A percentile compares a stretch with the other conserved stretches of the same genome.
These are phyloP conservation scores for Hyalella azteca DNA, from an alignment of 2,888 invertebrate genomes.

Conservation along the genomic window DNA sequence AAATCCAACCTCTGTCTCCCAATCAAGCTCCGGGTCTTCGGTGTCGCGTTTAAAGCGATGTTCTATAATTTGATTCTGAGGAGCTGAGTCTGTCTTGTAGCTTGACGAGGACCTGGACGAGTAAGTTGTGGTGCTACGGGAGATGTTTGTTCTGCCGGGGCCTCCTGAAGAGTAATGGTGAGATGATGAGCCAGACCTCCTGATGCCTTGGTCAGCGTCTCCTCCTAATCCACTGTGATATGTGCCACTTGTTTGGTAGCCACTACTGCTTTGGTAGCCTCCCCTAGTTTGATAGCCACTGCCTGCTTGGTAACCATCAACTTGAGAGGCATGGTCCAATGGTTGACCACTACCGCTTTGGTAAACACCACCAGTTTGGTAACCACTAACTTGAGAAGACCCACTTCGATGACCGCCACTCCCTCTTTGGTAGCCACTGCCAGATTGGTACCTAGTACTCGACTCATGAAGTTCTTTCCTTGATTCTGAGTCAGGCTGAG, in stretches of 20 bases:
- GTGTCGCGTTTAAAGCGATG: slow-evolving; percentile 30
- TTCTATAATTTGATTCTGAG: neutral
- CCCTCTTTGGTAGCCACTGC: neutral
- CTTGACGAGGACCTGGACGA: neutral
- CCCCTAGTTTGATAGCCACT: no score
- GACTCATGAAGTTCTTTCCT: neutral
- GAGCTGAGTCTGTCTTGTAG: slow-evolving; percentile 2
- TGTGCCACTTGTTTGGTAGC: no score
- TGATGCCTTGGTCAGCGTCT: neutral
- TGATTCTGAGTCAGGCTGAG: neutral
- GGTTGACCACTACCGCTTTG: no score
- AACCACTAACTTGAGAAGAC: no score
- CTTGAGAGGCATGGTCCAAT: no score
- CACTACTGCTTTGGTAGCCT: no score
- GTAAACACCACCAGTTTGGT: no score
- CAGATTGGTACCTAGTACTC: neutral
- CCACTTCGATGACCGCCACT: neutral
- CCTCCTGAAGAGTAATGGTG: neutral
- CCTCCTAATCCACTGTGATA: no score
- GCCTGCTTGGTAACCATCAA: no score
- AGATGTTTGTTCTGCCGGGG: neutral
- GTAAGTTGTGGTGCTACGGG: no score
- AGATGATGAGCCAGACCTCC: neutral
- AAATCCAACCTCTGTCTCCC: slow-evolving; percentile 42
- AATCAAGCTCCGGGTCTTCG: neutral